Base-by-base conservation (phyloP, 2,797 vertebrate species). In the Synanceia verrucosa region DNA sequence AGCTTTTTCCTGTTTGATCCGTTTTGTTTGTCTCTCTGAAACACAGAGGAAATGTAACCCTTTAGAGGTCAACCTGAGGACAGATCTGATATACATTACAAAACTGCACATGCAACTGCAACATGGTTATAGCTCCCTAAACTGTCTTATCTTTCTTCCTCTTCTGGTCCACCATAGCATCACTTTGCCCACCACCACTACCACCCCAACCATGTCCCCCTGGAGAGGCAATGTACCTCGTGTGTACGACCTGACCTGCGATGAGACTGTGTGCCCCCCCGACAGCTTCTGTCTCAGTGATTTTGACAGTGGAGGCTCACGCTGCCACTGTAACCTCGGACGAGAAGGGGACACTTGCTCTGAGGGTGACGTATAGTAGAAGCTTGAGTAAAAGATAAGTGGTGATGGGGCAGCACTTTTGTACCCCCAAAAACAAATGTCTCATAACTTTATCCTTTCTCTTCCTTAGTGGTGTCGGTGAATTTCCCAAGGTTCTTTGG, bases 251-350 rank as follows among this genome's bases (percentile, higher is more conserved):
- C 80, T 89, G 72, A 89, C 92, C 72, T 99, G 98, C 0, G 96
- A 98, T 1, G 96, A 98, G 41, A 94, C 93, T 0, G 83, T 95
- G 65, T 99, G 98, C 69, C 95, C 96, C 0, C 82, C 93, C 0
- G 94, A 97, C 89, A 98, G 97, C 91, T 98, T 99, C 80, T 99
- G 98, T 37, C 92, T 95, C 76, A 95, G 94, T 0, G 95, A 98
- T 85, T 96, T 95, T 0, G 93, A 96, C 59, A 88, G 81, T 0
- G 95, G 96, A 0, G 95, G 96, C 12, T 97, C 97, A 0, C 94
- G 95, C 23, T 99, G 98, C 85, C 97, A 96, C 79, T 99, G 98
- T 80, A 96, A 93, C 90, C 88, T 98, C n/a, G 97, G 97, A 6
- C 95, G 90, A 46, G 92, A 87, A 16, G 97, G 97, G 18, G 93